Evolutionary conservation across 2,797 vertebrate genomes (phyloP), one percentile per base, ranked within the genome.

Genomic region (Melanogrammus aeglefinus): DNA sequence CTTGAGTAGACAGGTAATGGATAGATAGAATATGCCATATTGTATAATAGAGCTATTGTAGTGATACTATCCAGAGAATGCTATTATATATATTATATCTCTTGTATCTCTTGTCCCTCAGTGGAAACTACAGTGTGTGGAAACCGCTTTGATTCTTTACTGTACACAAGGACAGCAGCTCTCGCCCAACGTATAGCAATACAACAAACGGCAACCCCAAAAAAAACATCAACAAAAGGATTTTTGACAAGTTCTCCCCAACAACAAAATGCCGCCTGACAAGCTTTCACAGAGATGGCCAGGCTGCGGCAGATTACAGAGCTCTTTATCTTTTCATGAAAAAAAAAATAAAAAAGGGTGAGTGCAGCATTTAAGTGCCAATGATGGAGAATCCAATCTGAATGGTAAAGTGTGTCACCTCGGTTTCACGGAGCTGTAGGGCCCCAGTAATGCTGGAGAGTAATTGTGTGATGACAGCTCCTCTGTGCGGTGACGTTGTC

Each of bases 381-480:
- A 90, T 88, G 91, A 90, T 89, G 88, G 88, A 88, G 87, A 93
- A 91, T 88, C 93, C 91, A 91, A 93, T 93, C 92, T 92, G 88
- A 93, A 92, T 92, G 91, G 89, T 90, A 91, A 93, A 93, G 92
- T 86, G 90, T 92, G 91, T 92, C 91, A 92, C 89, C 88, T 91
- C 89, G 86, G 89, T 91, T 91, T 88, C 90, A 87, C 83, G 86
- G 89, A 91, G 89, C 91, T 88, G 92, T 88, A 88, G 87, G 89
- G 85, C 5, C 51, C 85, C 91, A 92, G 93, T 92, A 90, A 93
- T 92, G 89, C 91, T 88, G 91, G 6, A 90, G 90, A 91, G 92
- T 94, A 94, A 95, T 94, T 94, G 93, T 94, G 93, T 94, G 92
- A 94, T 95, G 94, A 95, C 94, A 95, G 92, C 93, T 93, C 94